Percentiles rank a stretch among this genome's conserved stretches.
Conservation (phyloP, 1,140 invertebrate genomes). For the Philaenus spumarius region DNA sequence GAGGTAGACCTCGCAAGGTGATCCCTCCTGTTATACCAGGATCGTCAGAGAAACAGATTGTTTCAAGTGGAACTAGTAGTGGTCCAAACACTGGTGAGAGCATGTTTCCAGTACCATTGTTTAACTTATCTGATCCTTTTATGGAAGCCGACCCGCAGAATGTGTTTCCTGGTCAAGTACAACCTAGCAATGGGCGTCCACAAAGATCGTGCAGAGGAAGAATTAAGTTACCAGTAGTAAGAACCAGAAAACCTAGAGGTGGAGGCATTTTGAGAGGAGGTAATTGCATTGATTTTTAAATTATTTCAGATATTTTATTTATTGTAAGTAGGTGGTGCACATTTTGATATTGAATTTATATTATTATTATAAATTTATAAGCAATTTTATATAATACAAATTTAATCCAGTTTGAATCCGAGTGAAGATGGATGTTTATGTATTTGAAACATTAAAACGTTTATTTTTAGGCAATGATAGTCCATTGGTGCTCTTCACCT, state of each 20-base stretch:
- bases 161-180: constrained; percentile 11
- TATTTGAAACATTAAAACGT: no score
- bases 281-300: no score
- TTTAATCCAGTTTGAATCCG: no score
- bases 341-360: no score
- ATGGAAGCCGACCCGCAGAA: constrained; percentile 6
- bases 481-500: no score
- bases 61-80: constrained; percentile 1
- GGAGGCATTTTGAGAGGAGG: constrained; percentile 10
- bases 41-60: no score
- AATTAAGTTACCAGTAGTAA: constrained; percentile 20
- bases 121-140: constrained; percentile 11
- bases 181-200: constrained; percentile 2
- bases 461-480: no score
- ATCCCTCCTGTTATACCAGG: neutral
- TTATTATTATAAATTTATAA: no score
- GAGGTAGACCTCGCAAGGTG: constrained; percentile 20
- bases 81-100: neutral
- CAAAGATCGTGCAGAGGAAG: constrained; percentile 21
- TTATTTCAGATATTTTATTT: no score
- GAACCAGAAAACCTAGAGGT: constrained; percentile 22
- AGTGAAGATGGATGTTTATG: no score
- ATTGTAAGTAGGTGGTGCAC: no score
- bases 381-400: no score
- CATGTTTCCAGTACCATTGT: constrained; percentile 13